phyloP scores from a whole-genome alignment of 2,797 vertebrate species.

The Myotis daubentonii region DNA sequence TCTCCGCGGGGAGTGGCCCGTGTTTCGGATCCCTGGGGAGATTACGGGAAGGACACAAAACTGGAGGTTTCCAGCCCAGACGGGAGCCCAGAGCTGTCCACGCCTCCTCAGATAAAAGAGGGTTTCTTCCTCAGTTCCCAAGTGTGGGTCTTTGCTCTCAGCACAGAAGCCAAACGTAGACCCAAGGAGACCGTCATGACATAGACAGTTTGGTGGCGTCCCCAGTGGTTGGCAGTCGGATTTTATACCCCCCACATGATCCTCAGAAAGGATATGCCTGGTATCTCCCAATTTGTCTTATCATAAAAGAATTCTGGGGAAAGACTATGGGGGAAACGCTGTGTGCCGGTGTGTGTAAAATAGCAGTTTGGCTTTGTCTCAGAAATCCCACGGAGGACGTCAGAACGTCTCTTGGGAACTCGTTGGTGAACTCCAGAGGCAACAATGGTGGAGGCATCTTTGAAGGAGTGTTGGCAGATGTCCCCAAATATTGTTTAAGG shows the following conservation, averaged over 20 bases:
- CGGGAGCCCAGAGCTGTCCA: neutral
- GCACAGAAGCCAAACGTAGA: neutral
- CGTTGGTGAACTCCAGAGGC: neutral
- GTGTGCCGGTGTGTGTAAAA: neutral
- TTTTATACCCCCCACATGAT: too few species aligned
- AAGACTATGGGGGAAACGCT: too few species aligned
- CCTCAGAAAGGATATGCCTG: too few species aligned
- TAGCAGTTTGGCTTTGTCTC: neutral
- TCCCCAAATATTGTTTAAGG: neutral
- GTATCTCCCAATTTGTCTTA: too few species aligned
- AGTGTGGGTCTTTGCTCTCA: accelerated
- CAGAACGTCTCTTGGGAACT: neutral
- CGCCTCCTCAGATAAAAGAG: neutral
- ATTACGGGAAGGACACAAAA: neutral
- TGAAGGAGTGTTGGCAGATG: neutral
- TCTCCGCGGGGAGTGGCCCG: neutral
- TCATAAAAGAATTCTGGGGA: too few species aligned
- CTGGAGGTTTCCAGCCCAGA: neutral
- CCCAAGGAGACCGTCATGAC: accelerated
- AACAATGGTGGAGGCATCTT: neutral
- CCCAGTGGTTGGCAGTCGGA: neutral
- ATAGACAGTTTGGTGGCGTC: accelerated
- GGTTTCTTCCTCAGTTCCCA: neutral
- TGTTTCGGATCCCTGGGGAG: neutral
- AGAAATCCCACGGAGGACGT: neutral